A percentile compares a stretch with the other conserved stretches of the same genome.
Conservation (phyloP, 2,797 vertebrate genomes). For the Cygnus olor region DNA sequence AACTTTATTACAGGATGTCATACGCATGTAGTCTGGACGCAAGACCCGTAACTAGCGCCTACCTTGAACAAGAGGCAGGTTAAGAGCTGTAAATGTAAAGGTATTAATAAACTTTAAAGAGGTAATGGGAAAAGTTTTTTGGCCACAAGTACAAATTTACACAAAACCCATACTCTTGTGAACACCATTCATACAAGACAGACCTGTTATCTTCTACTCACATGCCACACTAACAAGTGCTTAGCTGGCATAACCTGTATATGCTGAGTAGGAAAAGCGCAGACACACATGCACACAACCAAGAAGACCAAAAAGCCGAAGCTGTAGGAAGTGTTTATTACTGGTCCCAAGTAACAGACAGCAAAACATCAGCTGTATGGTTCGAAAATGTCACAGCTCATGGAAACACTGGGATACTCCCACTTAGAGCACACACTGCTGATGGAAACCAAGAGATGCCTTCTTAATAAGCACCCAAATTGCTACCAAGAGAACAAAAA, state of each 20-base stretch:
- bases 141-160: not conserved
- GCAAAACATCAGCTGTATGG: not conserved
- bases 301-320: not conserved
- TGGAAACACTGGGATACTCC: not conserved
- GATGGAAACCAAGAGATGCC: not conserved
- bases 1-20: slow-evolving; percentile 21
- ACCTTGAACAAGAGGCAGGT: not conserved
- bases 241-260: accelerated
- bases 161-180: not conserved
- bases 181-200: not conserved
- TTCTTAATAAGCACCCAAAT: not conserved
- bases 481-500: not conserved
- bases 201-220: not conserved
- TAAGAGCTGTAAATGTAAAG: not conserved
- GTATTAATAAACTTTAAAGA: not conserved
- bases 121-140: not conserved
- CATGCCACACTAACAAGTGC: accelerated
- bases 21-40: not conserved
- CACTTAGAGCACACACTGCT: not conserved
- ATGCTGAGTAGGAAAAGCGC: accelerated
- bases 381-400: not conserved
- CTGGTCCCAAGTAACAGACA: not conserved
- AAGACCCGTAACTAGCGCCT: not conserved
- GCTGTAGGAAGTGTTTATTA: not conserved
- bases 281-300: accelerated